A percentile compares a stretch with the other conserved stretches of the same genome.
These are phyloP conservation scores for Hirtodrosophila histrioides DNA, from an alignment of 2,888 invertebrate genomes.

Conservation along the genomic window DNA sequence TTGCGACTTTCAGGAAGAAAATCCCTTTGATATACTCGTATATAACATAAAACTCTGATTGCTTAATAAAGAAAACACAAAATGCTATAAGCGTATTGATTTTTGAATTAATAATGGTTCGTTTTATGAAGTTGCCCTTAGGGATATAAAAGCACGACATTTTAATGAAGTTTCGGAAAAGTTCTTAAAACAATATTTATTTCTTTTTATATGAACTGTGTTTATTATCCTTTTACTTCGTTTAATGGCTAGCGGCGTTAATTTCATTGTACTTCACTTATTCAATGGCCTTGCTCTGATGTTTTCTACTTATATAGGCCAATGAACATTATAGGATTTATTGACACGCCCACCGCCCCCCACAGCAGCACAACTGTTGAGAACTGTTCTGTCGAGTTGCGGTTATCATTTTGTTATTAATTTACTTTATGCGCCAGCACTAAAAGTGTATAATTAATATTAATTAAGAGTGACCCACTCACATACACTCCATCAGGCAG, in stretches of 20 bases:
- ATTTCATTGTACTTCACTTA: constrained; percentile 17
- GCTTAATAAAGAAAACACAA: too few relatives aligned
- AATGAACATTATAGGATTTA: constrained; percentile 45
- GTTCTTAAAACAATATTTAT: constrained; percentile 25
- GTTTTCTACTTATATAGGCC: constrained; percentile 49
- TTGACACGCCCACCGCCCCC: constrained; percentile 7
- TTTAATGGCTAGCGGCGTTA: constrained; percentile 8
- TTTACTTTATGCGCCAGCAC: constrained; percentile 42
- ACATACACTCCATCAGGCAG: constrained; percentile 7
- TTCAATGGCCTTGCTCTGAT: constrained; percentile 41
- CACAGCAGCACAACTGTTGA: constrained; percentile 27
- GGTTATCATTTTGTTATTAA: constrained; percentile 48
- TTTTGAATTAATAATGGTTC: too few relatives aligned
- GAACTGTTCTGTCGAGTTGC: constrained; percentile 7
- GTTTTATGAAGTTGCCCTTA: too few relatives aligned
- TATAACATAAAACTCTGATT: too few relatives aligned
- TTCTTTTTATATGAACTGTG: constrained; percentile 16
- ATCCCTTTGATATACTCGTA: too few relatives aligned
- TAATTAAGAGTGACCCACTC: constrained; percentile 35
- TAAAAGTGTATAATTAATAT: constrained; percentile 52
- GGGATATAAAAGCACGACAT: not conserved
- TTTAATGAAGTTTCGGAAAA: constrained; percentile 10
- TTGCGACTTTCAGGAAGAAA: too few relatives aligned
- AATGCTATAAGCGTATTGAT: too few relatives aligned
- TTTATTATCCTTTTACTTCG: constrained; percentile 22